Base-by-base conservation (phyloP, 2,888 invertebrate genomes). In the Suillia variegata region DNA sequence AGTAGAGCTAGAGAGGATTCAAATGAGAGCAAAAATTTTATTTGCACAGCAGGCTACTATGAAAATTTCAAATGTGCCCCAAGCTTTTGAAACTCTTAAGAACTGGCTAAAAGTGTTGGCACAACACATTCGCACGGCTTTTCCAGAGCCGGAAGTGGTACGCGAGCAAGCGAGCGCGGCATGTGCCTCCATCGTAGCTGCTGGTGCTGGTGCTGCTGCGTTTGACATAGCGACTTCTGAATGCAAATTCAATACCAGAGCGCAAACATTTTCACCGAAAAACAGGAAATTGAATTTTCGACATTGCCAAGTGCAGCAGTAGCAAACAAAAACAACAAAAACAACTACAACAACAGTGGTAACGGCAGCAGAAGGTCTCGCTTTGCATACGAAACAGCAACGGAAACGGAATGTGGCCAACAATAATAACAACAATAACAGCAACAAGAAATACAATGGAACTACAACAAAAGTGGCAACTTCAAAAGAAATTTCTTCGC, bases 251-350 rank as follows among this genome's bases (percentile, higher is more conserved):
- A 74, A 71, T 70, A 70, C 72, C 64, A 72, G n/a, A n/a, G 64
- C 68, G 68, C 64, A 71, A 71, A 73, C 69, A 64, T 57, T 45
- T 57, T 47, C 52, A 18, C 45, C 47, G n/a, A n/a, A 72, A 71
- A 71, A 74, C 72, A 73, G 72, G 72, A 73, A 73, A 73, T 73
- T 73, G 74, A 73, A 74, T 73, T 73, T 73, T 73, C 73, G 72
- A 74, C 73, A 74, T 73, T 74, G 74, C 66, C 74, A 74, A 74
- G 69, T 71, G 68, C 64, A 58, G 54, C 58, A 61, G 62, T 58
- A 67, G 62, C 54, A 61, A 58, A n/a, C n/a, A n/a, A n/a, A n/a
- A n/a, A n/a, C n/a, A n/a, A n/a, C n/a, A n/a, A n/a, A n/a, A n/a
- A n/a, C n/a, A 21, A 56, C 52, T 6, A n/a, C 48, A 12, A 18